Evolutionary conservation across 2,797 vertebrate species (phyloP).

Genomic region (Oryzias dopingdopingensis): DNA sequence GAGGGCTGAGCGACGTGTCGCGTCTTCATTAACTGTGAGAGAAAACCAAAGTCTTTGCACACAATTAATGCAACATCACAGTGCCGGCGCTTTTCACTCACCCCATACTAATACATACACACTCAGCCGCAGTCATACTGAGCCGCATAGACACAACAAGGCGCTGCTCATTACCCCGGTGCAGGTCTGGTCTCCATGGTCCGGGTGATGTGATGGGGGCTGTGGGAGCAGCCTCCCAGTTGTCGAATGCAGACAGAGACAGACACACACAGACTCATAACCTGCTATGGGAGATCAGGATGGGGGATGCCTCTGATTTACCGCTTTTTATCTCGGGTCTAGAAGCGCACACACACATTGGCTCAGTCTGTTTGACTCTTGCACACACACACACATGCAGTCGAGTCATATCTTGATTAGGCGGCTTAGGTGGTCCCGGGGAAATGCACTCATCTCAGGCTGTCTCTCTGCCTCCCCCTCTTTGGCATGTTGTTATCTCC

Average conservation of each 20-base stretch:
- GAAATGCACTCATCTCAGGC: conserved; percentile 71
- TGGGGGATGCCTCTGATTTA: conserved; percentile 73
- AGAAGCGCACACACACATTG: conserved; percentile 34
- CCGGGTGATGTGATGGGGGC: conserved; percentile 65
- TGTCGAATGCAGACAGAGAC: conserved; percentile 35
- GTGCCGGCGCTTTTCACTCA: conserved; percentile 67
- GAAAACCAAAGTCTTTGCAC: conserved; percentile 70
- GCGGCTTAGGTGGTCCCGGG: conserved; percentile 72
- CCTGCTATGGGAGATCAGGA: conserved; percentile 62
- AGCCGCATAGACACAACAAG: conserved; percentile 63
- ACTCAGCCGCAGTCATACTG: conserved; percentile 25
- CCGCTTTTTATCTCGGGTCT: conserved; percentile 63
- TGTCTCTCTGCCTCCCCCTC: conserved; percentile 61
- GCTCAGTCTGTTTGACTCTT: conserved; percentile 7
- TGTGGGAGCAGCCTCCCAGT: conserved; percentile 51
- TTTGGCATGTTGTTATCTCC: conserved; percentile 75
- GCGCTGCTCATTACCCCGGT: conserved; percentile 67
- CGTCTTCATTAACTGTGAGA: conserved; percentile 69
- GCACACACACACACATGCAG: conserved; percentile 36
- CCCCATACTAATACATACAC: conserved; percentile 42
- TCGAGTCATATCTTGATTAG: conserved; percentile 76
- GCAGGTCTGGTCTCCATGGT: conserved; percentile 63
- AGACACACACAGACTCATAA: conserved; percentile 42
- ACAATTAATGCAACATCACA: conserved; percentile 80
- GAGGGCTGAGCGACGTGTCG: conserved; percentile 56